Conservation (phyloP, 2,113 vertebrate genomes). For the Chaenogobius annularis region DNA sequence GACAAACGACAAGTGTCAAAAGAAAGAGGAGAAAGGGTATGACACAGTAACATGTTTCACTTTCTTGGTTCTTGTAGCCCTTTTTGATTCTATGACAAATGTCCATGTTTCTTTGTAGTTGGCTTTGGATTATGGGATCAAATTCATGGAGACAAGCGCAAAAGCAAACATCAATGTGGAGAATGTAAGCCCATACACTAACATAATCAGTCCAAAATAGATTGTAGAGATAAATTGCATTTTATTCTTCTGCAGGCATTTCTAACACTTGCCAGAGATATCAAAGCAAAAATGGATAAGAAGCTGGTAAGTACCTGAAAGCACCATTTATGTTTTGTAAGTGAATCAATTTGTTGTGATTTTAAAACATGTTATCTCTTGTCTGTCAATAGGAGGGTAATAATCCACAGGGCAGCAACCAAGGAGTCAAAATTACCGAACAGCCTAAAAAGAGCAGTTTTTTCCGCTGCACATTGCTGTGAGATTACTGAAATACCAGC, state of each 20-base stretch:
- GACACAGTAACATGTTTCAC: background rate
- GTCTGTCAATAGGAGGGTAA: constrained; percentile 85
- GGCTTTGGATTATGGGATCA: constrained; percentile 93
- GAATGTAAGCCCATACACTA: constrained; percentile 83
- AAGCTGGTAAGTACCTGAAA: constrained; percentile 86
- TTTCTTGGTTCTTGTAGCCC: rapidly evolving
- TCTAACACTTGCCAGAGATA: constrained; percentile 95
- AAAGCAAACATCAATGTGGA: constrained; percentile 99
- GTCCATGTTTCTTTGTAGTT: constrained; percentile 73
- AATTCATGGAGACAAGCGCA: constrained; percentile 99
- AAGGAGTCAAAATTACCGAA: constrained; percentile 91
- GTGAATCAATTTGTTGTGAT: background rate
- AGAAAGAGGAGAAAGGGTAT: constrained; percentile 92
- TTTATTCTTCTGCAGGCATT: constrained; percentile 82
- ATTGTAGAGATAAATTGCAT: background rate
- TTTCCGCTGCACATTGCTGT: constrained; percentile 94
- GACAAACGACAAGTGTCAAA: constrained; percentile 96
- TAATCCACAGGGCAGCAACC: constrained; percentile 90
- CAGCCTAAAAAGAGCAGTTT: constrained; percentile 95
- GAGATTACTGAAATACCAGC: constrained; percentile 60
- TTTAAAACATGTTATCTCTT: background rate
- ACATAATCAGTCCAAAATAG: background rate
- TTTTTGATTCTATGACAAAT: background rate
- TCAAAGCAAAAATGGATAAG: constrained; percentile 99
- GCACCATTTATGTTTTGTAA: too few species aligned